Percentiles rank a stretch among this genome's conserved stretches.
phyloP scores from a whole-genome alignment of 2,113 vertebrate species.

The Pituophis catenifer region DNA sequence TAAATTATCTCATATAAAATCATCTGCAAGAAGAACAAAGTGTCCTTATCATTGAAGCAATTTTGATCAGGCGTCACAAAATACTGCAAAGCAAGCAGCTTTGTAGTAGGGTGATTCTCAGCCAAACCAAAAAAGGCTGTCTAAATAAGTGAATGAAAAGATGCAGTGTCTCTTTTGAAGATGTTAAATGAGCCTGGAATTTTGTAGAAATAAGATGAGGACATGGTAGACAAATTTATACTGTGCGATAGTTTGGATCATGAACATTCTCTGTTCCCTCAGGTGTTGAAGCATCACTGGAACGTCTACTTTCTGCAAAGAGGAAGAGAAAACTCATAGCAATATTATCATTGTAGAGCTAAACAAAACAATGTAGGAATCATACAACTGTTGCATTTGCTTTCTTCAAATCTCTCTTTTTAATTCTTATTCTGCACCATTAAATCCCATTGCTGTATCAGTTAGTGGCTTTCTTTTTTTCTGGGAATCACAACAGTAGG shows the following conservation, averaged over 20 bases:
- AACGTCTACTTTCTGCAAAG: conserved; percentile 84
- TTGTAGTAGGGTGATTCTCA: conserved; percentile 37
- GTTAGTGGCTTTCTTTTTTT: not conserved
- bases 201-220: conserved; percentile 92
- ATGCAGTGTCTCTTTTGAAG: not conserved
- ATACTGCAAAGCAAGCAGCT: not conserved
- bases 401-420: not conserved
- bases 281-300: conserved; percentile 86
- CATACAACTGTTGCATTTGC: not conserved
- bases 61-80: conserved; percentile 27
- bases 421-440: not conserved
- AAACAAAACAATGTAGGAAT: not conserved
- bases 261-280: conserved; percentile 90
- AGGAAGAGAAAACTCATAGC: conserved; percentile 15
- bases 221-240: conserved; percentile 96
- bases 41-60: conserved; percentile 51
- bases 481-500: not conserved
- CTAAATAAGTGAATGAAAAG: conserved; percentile 1
- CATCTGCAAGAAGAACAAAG: conserved; percentile 52
- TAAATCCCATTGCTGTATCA: not conserved
- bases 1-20: conserved; percentile 81
- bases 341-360: not conserved
- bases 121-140: conserved; percentile 36
- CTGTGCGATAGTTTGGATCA: conserved; percentile 94
- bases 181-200: conserved; percentile 88